A percentile compares a stretch with the other conserved stretches of the same genome.
Conservation (phyloP, 2,888 invertebrate genomes). For the Phasia obesa region DNA sequence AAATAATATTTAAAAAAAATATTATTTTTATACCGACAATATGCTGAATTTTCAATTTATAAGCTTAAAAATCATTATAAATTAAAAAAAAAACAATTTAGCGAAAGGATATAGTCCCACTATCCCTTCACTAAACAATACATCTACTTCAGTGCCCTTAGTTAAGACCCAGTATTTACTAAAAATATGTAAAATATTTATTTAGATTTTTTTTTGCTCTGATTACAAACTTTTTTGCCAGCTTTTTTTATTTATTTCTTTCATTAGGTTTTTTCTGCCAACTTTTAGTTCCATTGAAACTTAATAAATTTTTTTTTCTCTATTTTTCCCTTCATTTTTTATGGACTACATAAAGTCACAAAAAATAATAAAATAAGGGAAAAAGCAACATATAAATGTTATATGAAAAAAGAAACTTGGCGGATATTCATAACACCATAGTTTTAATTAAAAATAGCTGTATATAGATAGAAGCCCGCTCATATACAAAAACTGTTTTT, state of each 20-base stretch:
- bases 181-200: conserved; percentile 2
- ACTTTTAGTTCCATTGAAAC: conserved; percentile 53
- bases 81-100: too few species aligned
- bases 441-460: conserved; percentile 60
- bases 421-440: conserved; percentile 64
- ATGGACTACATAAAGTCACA: conserved; percentile 53
- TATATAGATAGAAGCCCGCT: neutral
- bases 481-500: conserved; percentile 25
- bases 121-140: neutral
- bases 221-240: conserved; percentile 35
- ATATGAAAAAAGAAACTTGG: conserved; percentile 39
- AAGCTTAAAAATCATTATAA: too few species aligned
- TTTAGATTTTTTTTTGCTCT: neutral
- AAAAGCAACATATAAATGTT: conserved; percentile 29
- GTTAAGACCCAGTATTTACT: neutral
- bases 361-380: conserved; percentile 6
- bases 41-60: too few species aligned
- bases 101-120: too few species aligned
- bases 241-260: conserved; percentile 47
- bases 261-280: conserved; percentile 43
- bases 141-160: neutral
- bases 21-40: too few species aligned
- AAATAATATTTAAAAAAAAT: too few species aligned
- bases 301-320: conserved; percentile 39
- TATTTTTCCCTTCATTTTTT: neutral